Conservation (phyloP, 2,888 invertebrate genomes). For the Polymixis flavicincta region DNA sequence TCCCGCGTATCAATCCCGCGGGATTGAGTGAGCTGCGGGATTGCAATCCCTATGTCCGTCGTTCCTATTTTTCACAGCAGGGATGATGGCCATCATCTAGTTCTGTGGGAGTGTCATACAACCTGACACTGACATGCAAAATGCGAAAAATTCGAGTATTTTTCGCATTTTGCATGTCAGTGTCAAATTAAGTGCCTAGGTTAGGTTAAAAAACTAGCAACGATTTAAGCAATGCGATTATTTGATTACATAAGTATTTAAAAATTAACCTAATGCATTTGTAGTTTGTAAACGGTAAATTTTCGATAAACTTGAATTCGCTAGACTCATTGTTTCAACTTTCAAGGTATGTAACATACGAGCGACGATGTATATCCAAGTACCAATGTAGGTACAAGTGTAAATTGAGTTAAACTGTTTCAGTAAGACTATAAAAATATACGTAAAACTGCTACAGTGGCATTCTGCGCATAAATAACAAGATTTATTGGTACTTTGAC, state of each 20-base stretch:
- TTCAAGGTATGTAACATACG: slow-evolving; percentile 36
- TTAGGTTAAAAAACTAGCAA: slow-evolving; percentile 9
- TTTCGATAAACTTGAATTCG: slow-evolving; percentile 44
- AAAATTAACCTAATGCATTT: not conserved
- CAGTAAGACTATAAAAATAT: slow-evolving; percentile 34
- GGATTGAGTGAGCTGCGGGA: too few relatives aligned
- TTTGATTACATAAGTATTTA: slow-evolving; percentile 2
- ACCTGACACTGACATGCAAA: too few relatives aligned
- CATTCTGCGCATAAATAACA: slow-evolving; percentile 42
- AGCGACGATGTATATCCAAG: slow-evolving; percentile 5
- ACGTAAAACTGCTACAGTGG: slow-evolving; percentile 12
- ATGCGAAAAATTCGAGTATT: too few relatives aligned
- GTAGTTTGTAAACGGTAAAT: slow-evolving; percentile 7
- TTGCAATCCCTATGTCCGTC: too few relatives aligned
- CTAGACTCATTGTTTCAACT: slow-evolving; percentile 39
- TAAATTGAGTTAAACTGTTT: slow-evolving; percentile 35
- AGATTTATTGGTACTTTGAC: slow-evolving; percentile 49
- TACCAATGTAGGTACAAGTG: too few relatives aligned
- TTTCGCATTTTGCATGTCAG: too few relatives aligned
- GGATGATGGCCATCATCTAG: not conserved
- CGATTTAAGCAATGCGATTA: not conserved
- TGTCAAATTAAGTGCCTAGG: not conserved
- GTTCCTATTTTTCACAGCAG: not conserved
- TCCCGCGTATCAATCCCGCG: too few relatives aligned
- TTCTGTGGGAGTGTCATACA: not conserved